Conservation (phyloP, 2,888 invertebrate genomes). For the Sphaerophoria taeniata region DNA sequence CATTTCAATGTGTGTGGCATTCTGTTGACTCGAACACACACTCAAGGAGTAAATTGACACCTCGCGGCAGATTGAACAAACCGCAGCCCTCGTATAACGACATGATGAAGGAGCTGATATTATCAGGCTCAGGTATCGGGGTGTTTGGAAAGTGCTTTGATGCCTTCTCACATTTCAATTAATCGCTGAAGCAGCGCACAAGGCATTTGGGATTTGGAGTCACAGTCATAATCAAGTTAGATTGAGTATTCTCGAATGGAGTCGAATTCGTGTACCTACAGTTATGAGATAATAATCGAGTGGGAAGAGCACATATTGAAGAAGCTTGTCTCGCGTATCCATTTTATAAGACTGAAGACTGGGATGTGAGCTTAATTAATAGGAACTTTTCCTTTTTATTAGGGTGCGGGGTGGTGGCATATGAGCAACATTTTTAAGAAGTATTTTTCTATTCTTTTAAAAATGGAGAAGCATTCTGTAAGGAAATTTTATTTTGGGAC, state of each 20-base stretch:
- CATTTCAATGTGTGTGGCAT: constrained; percentile 42
- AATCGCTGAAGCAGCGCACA: constrained; percentile 29
- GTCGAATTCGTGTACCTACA: constrained; percentile 48
- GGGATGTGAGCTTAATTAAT: no score
- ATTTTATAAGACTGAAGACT: no score
- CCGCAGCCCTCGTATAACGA: background rate
- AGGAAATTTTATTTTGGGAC: no score
- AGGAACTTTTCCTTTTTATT: no score
- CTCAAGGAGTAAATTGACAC: constrained; percentile 59
- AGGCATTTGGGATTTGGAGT: constrained; percentile 18
- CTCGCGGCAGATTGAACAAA: constrained; percentile 41
- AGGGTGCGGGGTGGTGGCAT: no score
- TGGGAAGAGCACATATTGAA: no score
- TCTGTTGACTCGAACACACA: constrained; percentile 39
- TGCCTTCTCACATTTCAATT: constrained; percentile 64
- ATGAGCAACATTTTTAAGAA: no score
- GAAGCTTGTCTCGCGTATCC: constrained; percentile 27
- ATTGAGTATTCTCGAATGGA: constrained; percentile 24
- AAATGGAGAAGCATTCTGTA: no score
- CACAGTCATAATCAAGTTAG: background rate
- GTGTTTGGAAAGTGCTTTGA: constrained; percentile 44
- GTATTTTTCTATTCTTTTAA: no score
- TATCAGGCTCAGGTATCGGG: background rate
- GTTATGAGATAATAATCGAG: constrained; percentile 60
- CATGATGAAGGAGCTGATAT: background rate